Evolutionary conservation across 2,888 invertebrate species (phyloP).

Genomic region (Drosophila incognita): DNA sequence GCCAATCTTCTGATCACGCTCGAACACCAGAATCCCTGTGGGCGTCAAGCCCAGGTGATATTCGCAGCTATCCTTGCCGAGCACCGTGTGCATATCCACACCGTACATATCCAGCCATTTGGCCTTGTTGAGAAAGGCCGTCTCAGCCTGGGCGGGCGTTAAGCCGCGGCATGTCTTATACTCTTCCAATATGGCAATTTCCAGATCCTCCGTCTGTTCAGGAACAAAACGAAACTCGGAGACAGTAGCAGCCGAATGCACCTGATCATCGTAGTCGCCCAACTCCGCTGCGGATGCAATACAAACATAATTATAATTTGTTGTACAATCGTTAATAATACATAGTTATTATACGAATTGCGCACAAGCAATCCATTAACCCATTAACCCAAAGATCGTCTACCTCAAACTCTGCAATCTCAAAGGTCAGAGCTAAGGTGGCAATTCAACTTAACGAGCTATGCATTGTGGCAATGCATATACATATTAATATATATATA

Average conservation of each 20-base stretch:
- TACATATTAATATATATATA: not conserved
- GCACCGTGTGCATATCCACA: slow-evolving; percentile 98
- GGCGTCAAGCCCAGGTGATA: slow-evolving; percentile 98
- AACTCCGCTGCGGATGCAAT: slow-evolving; percentile 91
- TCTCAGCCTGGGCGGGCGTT: slow-evolving; percentile 97
- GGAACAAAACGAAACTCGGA: slow-evolving; percentile 99
- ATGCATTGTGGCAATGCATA: slow-evolving; percentile 30
- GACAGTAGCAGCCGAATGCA: slow-evolving; percentile 97
- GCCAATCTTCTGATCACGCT: slow-evolving; percentile 98
- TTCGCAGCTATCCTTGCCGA: slow-evolving; percentile 98
- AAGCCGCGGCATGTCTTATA: slow-evolving; percentile 94
- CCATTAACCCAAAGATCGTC: slow-evolving; percentile 20
- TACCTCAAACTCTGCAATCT: not conserved
- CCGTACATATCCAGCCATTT: slow-evolving; percentile 99
- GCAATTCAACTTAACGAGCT: slow-evolving; percentile 29
- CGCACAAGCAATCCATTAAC: slow-evolving; percentile 24
- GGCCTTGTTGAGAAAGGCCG: slow-evolving; percentile 96
- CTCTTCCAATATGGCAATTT: slow-evolving; percentile 96
- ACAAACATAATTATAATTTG: not conserved
- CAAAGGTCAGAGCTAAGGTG: slow-evolving; percentile 38
- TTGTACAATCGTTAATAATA: not conserved
- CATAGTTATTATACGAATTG: slow-evolving; percentile 15
- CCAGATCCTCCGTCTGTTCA: slow-evolving; percentile 98
- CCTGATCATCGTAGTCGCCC: slow-evolving; percentile 96
- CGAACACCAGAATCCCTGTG: slow-evolving; percentile 99